Evolutionary conservation across 2,113 vertebrate genomes (phyloP), one percentile per base, ranked within the genome.

Genomic region (Gadus chalcogrammus): DNA sequence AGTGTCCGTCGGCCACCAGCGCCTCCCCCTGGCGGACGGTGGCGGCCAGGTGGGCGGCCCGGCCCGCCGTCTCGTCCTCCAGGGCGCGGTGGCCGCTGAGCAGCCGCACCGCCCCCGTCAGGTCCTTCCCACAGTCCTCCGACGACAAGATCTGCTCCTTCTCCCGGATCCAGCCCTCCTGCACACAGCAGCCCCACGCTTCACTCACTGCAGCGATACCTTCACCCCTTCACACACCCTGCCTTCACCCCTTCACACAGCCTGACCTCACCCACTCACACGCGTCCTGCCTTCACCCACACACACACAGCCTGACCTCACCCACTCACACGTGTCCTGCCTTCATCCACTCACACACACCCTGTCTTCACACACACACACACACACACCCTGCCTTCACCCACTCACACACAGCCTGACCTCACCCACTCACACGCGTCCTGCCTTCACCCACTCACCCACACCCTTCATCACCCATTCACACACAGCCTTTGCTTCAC

Each of bases 141-240:
- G 94, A 97, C 18, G 96, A 97, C 70, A 99, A 85, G 77, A 99
- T 98, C 91, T 99, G 96, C 82, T 99, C 97, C 84, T 99, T 98
- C 86, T 99, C 97, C 16, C 96, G 87, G 82, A 99, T 98, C 97
- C 97, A 99, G 42, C 96, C 95, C 82, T 98, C 97, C 83, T 90
- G 0, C 58, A 15, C 5, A 76, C 22, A 53, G 28, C 22, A 69
- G 9, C 56, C 28, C 17, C 12, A 20, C 16, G 1, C n/a, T n/a
- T 59, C 5, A 59, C 56, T 13, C 16, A 59, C 8, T 16, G 6
- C 56, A 9, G 15, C 15, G 2, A 5, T 59, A 9, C 17, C 18
- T 12, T 48, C 42, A 48, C 11, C 8, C 12, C 2, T 48, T 48
- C 9, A 48, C 4, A 0, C 5, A 18, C 17, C 58, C 7, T 20